Conservation (phyloP, 1,140 invertebrate species). For the Pogonomyrmex californicus region DNA sequence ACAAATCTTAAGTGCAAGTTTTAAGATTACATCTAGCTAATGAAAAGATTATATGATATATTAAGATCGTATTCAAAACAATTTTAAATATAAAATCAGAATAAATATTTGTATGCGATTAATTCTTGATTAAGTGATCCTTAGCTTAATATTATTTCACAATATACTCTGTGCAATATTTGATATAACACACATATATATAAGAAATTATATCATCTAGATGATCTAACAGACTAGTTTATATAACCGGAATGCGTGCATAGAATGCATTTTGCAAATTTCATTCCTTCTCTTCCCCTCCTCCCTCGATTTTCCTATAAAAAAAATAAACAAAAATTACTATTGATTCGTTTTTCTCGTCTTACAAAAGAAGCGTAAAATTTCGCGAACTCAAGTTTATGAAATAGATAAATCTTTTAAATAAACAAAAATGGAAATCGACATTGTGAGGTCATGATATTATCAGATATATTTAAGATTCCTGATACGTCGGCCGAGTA, state of each 20-base stretch:
- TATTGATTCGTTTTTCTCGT: neutral
- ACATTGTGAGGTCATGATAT: neutral
- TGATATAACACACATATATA: neutral
- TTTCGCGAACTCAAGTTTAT: neutral
- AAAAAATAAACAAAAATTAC: neutral
- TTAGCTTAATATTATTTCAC: too few species aligned
- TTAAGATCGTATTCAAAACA: neutral
- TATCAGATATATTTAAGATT: constrained; percentile 12
- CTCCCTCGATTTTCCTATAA: neutral
- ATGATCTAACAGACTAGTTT: neutral
- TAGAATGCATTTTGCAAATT: neutral
- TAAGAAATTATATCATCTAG: too few species aligned
- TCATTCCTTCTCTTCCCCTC: neutral
- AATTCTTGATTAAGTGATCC: neutral
- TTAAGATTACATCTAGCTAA: too few species aligned
- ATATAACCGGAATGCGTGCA: neutral
- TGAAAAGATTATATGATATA: neutral
- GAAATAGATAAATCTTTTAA: neutral
- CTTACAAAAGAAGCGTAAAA: neutral
- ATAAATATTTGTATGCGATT: neutral
- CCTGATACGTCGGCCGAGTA: neutral
- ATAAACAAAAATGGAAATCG: neutral
- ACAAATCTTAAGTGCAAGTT: too few species aligned
- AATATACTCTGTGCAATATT: too few species aligned
- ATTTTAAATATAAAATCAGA: neutral